A percentile compares a stretch with the other conserved stretches of the same genome.
These are phyloP conservation scores for Bucco capensis DNA, from an alignment of 2,113 vertebrate species.

Conservation along the genomic window DNA sequence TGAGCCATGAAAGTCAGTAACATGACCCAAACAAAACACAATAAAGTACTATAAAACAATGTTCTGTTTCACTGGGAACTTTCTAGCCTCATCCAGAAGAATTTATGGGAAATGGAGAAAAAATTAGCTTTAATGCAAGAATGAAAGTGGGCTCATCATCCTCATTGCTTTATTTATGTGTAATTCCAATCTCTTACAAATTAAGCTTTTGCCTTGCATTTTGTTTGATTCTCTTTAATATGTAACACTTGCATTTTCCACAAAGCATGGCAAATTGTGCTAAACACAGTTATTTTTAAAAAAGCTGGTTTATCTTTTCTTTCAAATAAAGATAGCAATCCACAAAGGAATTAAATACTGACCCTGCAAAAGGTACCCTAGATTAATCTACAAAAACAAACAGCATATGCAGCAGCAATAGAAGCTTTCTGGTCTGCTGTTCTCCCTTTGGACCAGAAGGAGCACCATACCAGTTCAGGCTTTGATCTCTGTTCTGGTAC, in stretches of 20 bases:
- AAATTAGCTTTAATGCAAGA: neutral
- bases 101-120: neutral
- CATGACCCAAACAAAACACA: neutral
- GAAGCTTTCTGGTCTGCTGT: neutral
- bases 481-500: neutral
- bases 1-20: neutral
- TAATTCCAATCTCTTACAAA: neutral
- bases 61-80: neutral
- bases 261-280: neutral
- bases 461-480: neutral
- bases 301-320: neutral
- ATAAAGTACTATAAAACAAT: neutral
- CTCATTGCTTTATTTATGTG: neutral
- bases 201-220: neutral
- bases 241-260: neutral
- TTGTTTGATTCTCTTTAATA: neutral
- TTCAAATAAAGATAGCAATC: neutral
- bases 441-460: neutral
- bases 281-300: neutral
- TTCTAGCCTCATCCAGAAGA: neutral
- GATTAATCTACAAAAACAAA: neutral
- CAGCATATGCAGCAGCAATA: neutral
- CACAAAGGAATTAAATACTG: neutral
- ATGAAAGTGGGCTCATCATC: neutral
- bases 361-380: neutral